phyloP scores from a whole-genome alignment of 1,140 invertebrate species.

The Papilio polytes region DNA sequence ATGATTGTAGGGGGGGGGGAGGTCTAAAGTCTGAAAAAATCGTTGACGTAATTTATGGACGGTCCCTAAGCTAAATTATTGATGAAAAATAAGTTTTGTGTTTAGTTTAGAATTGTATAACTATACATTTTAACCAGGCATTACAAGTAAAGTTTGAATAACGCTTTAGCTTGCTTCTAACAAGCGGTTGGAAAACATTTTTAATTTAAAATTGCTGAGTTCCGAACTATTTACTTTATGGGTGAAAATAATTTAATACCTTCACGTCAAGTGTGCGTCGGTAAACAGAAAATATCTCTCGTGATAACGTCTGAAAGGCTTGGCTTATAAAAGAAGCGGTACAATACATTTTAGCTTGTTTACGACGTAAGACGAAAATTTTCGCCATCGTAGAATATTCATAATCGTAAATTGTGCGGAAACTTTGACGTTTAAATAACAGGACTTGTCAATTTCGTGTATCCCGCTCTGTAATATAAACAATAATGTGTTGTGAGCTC shows the following conservation, averaged over 20 bases:
- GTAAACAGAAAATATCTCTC: neutral
- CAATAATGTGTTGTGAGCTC: neutral
- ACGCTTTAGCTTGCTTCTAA: neutral
- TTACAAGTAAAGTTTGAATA: neutral
- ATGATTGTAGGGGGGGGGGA: no score
- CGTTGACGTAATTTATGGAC: no score
- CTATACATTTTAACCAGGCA: no score
- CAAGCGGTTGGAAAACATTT: neutral
- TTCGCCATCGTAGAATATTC: slow-evolving; percentile 8
- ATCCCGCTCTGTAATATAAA: neutral
- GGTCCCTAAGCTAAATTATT: no score
- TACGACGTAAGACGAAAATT: slow-evolving; percentile 12
- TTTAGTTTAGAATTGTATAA: no score
- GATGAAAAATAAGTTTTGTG: no score
- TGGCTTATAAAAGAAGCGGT: neutral
- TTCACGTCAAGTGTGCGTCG: neutral
- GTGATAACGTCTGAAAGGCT: neutral
- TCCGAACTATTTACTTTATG: neutral
- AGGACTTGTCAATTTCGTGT: neutral
- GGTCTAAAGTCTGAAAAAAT: no score
- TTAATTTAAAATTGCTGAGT: slow-evolving; percentile 8
- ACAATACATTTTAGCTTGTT: neutral
- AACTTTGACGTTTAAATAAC: neutral
- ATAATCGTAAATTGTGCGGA: neutral
- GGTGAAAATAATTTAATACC: no score